Evolutionary conservation across 2,888 invertebrate species (phyloP), one percentile per base, ranked within the genome.

Genomic region (Neuroscelio doddi): DNA sequence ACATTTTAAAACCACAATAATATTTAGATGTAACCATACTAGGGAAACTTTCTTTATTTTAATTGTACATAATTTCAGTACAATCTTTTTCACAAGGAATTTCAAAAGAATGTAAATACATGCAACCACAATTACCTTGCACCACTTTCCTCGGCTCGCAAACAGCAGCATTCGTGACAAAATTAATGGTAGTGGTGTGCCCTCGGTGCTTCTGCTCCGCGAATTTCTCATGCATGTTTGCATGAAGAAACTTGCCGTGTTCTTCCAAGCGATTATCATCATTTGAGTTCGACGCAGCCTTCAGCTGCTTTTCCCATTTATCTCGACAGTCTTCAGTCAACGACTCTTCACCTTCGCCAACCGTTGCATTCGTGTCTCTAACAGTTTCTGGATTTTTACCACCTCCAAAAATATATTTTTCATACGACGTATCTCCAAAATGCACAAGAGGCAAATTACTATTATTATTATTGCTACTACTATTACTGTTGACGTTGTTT

Each of bases 361-460:
- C 30, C 34, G 27, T 24, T 3, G 46, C 8, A n/a, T 29, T 57
- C 21, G 26, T 27, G 5, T 34, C 32, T 21, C 29, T 24, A n/a
- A 29, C 44, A 17, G 26, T 8, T 34, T n/a, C 26, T 9, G 46
- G 44, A 9, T 51, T 36, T 15, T 70, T 68, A 2, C 61, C 47
- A 9, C 66, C 71, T 0, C 82, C 80, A 53, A 86, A 84, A 58
- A 86, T 76, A 38, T 79, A 80, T 70, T 86, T 86, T 69, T 87
- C 87, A 66, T 84, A 85, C 4, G 81, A 77, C 21, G 86, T 85
- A 69, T 89, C 89, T 0, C 92, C 92, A 75, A 92, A 92, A 75
- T 91, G 88, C 38, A 89, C 89, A n/a, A 90, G 86, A 0, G 91
- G 90, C 34, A 86, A 69, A 61, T 82, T 85, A 59, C 82, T 86